A percentile compares a stretch with the other conserved stretches of the same genome.
These are phyloP conservation scores for Nasua narica DNA, from an alignment of 2,797 vertebrate genomes.

Conservation along the genomic window DNA sequence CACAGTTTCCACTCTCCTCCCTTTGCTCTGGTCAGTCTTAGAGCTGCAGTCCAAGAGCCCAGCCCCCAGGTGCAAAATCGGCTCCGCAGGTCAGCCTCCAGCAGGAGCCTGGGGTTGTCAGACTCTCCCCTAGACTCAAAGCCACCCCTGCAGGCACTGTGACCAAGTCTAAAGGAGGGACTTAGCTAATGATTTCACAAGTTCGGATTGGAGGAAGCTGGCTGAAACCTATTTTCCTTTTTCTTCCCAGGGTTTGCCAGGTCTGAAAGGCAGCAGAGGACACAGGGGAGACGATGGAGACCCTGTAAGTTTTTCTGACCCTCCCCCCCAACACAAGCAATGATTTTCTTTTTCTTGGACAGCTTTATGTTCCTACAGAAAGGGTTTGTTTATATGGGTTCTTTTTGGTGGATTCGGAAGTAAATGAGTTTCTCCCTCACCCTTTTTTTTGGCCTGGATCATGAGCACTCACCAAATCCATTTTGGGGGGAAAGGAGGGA, in stretches of 20 bases:
- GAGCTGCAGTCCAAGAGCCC: neutral
- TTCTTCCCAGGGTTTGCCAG: constrained; percentile 48
- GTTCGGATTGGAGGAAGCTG: neutral
- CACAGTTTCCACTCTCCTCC: neutral
- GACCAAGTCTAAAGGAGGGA: neutral
- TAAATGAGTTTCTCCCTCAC: neutral
- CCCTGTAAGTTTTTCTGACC: constrained; percentile 44
- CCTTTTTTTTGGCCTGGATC: neutral
- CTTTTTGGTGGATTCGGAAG: neutral
- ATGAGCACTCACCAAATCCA: neutral
- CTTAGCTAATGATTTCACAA: too few relatives aligned
- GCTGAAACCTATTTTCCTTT: neutral
- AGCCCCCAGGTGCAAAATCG: accelerated
- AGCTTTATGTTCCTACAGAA: neutral
- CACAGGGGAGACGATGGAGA: constrained; percentile 64
- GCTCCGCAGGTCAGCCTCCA: neutral
- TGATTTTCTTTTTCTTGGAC: neutral
- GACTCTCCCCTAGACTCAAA: neutral
- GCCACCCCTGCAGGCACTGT: too few relatives aligned
- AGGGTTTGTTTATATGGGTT: neutral
- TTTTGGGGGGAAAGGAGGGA: too few relatives aligned
- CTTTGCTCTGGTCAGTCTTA: neutral
- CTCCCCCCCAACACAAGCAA: accelerated
- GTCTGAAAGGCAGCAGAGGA: constrained; percentile 65
- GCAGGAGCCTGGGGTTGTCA: accelerated